Conservation (phyloP, 2,113 vertebrate species). For the Urocitellus parryii region DNA sequence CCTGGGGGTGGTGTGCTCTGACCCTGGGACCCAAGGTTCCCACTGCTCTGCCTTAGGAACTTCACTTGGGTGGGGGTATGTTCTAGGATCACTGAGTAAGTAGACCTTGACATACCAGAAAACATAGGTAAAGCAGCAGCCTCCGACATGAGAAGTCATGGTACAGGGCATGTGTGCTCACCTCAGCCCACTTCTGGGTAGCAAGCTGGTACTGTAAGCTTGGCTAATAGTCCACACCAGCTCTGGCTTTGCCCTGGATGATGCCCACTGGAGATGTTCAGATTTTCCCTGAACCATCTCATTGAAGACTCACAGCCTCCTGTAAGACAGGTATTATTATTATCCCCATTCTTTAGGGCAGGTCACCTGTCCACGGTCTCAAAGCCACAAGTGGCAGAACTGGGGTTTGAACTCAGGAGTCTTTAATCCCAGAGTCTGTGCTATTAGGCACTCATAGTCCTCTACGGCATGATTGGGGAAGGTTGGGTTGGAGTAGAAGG, state of each 20-base stretch:
- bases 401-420: not conserved
- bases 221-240: accelerated
- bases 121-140: not conserved
- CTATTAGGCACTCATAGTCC: not conserved
- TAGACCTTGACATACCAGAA: not conserved
- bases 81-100: not conserved
- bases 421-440: not conserved
- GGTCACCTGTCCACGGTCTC: not conserved
- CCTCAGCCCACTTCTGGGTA: too few species aligned
- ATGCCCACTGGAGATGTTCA: not conserved
- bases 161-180: accelerated
- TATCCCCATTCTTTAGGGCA: not conserved
- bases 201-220: not conserved
- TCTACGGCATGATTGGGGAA: not conserved
- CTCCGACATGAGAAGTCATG: not conserved
- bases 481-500: not conserved
- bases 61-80: not conserved
- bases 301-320: not conserved
- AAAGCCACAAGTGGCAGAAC: not conserved
- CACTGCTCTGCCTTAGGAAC: not conserved
- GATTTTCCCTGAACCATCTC: not conserved
- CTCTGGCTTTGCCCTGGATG: not conserved
- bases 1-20: not conserved
- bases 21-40: not conserved
- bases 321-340: not conserved